Evolutionary conservation across 1,140 invertebrate species (phyloP).

Genomic region (Maniola jurtina): DNA sequence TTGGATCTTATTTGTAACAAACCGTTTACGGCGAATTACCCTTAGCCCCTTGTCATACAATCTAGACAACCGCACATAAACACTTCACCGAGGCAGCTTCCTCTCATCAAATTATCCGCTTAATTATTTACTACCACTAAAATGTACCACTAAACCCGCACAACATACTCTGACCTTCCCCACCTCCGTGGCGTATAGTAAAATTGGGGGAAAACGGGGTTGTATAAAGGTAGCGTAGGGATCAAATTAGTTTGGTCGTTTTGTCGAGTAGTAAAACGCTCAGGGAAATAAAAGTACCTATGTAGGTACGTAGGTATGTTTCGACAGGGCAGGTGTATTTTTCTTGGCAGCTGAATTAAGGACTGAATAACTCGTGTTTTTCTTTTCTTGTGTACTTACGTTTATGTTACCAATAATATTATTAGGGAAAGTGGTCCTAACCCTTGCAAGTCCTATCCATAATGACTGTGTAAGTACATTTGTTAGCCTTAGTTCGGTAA

Average conservation of each 20-base stretch:
- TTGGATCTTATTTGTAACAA: neutral
- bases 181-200: conserved; percentile 29
- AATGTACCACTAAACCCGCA: conserved; percentile 55
- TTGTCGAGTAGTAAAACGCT: conserved; percentile 54
- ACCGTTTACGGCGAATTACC: neutral
- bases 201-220: conserved; percentile 26
- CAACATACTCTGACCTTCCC: conserved; percentile 48
- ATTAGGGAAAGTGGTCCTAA: neutral
- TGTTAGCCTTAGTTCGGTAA: too few relatives aligned
- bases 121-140: conserved; percentile 74
- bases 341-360: conserved; percentile 55
- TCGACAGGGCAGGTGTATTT: conserved; percentile 58
- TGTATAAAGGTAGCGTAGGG: conserved; percentile 40
- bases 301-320: conserved; percentile 31
- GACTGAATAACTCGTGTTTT: conserved; percentile 29
- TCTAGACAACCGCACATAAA: conserved; percentile 58
- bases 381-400: conserved; percentile 17
- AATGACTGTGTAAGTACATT: too few relatives aligned
- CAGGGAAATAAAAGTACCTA: conserved; percentile 61
- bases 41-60: conserved; percentile 36
- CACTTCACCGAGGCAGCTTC: conserved; percentile 46
- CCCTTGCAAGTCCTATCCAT: neutral
- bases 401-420: neutral
- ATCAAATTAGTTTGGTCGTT: conserved; percentile 51
- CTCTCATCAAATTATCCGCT: conserved; percentile 73